These are phyloP conservation scores for Polydrusus cervinus DNA, from an alignment of 2,888 invertebrate species.

Conservation along the genomic window DNA sequence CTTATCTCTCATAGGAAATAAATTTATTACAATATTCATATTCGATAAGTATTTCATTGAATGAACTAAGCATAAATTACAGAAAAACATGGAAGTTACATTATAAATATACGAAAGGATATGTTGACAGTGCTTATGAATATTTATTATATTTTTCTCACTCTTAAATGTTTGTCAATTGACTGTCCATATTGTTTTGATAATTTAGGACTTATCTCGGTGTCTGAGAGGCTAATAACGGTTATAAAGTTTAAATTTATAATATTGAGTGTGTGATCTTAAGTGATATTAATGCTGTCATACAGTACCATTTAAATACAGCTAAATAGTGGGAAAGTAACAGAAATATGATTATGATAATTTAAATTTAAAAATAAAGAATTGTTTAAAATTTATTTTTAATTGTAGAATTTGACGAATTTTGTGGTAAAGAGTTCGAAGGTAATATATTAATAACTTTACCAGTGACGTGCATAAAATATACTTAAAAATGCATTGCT, in stretches of 20 bases:
- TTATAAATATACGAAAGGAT: slow-evolving; percentile 43
- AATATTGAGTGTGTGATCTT: slow-evolving; percentile 11
- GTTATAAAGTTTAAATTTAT: slow-evolving; percentile 26
- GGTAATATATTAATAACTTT: no score
- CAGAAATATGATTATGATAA: not conserved
- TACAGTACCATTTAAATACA: not conserved
- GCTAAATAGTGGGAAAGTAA: not conserved
- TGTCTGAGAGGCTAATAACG: slow-evolving; percentile 28
- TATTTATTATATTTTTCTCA: slow-evolving; percentile 51
- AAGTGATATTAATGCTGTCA: slow-evolving; percentile 18
- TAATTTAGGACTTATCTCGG: slow-evolving; percentile 30
- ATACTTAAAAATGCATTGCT: no score
- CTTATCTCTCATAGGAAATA: slow-evolving; percentile 19
- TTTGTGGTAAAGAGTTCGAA: no score
- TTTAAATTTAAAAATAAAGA: not conserved
- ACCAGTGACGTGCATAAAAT: no score
- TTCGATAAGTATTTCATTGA: slow-evolving; percentile 46
- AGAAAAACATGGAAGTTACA: slow-evolving; percentile 46
- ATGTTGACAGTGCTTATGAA: slow-evolving; percentile 46
- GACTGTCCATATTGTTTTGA: slow-evolving; percentile 40
- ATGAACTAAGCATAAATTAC: slow-evolving; percentile 44
- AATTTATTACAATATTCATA: slow-evolving; percentile 46
- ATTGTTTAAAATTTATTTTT: no score
- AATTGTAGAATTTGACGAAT: no score
- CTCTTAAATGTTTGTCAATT: slow-evolving; percentile 41